A percentile compares a stretch with the other conserved stretches of the same genome.
These are phyloP conservation scores for Aphidoletes aphidimyza DNA, from an alignment of 2,888 invertebrate species.

Conservation along the genomic window DNA sequence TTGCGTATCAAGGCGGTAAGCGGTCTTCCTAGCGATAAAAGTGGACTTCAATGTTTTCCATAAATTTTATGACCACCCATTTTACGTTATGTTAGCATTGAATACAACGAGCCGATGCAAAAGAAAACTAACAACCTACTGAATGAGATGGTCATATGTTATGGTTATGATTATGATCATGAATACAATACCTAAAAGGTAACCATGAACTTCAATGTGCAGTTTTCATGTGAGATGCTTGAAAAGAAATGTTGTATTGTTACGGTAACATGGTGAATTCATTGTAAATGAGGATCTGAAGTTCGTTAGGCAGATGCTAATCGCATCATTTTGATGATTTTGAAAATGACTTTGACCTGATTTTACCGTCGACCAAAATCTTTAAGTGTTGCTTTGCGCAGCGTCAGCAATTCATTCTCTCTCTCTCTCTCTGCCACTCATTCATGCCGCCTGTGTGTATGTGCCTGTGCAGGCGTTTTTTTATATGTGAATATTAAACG, in stretches of 20 bases:
- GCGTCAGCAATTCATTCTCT: no score
- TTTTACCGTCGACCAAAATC: background rate
- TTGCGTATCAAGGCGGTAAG: no score
- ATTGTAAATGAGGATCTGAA: conserved; percentile 8
- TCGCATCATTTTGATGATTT: background rate
- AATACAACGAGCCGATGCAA: background rate
- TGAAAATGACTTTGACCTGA: conserved; percentile 35
- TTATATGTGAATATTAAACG: background rate
- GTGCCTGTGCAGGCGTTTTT: no score
- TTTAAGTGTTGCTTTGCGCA: background rate
- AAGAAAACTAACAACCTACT: background rate
- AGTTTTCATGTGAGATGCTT: background rate
- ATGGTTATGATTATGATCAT: conserved; percentile 46
- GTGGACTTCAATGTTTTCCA: no score
- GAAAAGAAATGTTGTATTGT: conserved; percentile 9
- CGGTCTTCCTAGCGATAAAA: no score
- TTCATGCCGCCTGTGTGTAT: no score
- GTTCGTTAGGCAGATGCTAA: conserved; percentile 41
- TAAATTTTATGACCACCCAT: background rate
- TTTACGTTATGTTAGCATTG: no score
- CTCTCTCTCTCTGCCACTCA: no score
- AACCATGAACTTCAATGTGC: conserved; percentile 21
- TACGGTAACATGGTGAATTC: background rate
- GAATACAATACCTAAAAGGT: background rate
- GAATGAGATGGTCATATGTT: conserved; percentile 32